Evolutionary conservation across 1,140 invertebrate genomes (phyloP), one percentile per base, ranked within the genome.

Genomic region (Rhizoglyphus robini): DNA sequence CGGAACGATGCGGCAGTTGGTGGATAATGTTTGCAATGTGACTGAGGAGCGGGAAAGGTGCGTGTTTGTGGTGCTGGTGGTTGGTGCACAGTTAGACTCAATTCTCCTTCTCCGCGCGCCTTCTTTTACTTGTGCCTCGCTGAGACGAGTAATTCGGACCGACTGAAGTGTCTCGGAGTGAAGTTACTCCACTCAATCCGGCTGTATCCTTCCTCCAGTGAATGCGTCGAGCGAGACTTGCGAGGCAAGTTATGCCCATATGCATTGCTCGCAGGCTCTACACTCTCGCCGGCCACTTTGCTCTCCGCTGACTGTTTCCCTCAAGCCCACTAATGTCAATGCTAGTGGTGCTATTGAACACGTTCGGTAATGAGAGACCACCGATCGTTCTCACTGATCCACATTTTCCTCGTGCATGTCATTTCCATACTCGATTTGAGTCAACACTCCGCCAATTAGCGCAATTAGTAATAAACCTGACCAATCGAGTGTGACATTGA

Each of bases 221-320:
- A n/a, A n/a, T n/a, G n/a, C n/a, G n/a, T n/a, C 51, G 23, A 54
- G 51, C 23, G 51, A 54, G 51, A 54, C 51, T 54, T 54, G 51
- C 51, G 5, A 54, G 8, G 20, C 51, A 54, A 54, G 51, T 54
- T 54, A 54, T 54, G 51, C 51, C 51, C 51, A 54, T 54, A 11
- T 54, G 51, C 20, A 15, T 25, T 25, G 23, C 51, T 25, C 8
- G 41, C 41, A 46, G 15, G 41, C 41, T 15, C 41, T 46, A 23
- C 41, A 15, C 15, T 23, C 23, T 15, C 41, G 23, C 41, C 41
- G 41, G 41, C 15, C 41, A 46, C 41, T 46, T 46, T 54, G 51
- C 23, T 54, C 51, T 54, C 8, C 8, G 15, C 31, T 32, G 23
- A 54, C 8, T 54, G 51, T 8, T n/a, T n/a, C n/a, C n/a, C n/a